Evolutionary conservation across 2,113 vertebrate species (phyloP).

Genomic region (Ptyas mucosa): DNA sequence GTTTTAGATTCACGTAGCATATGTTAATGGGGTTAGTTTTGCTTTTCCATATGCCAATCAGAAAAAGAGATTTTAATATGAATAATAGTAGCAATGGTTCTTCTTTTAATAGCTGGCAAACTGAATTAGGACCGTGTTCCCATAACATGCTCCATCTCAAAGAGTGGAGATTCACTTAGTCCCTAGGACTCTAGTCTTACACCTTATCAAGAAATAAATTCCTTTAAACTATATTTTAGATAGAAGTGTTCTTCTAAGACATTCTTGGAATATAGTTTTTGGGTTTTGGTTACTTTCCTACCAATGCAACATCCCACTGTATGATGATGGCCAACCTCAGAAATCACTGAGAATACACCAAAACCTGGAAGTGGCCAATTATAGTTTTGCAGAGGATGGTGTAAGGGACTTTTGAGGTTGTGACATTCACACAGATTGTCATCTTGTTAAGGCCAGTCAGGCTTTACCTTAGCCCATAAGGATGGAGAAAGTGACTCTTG

Average conservation of each 20-base stretch:
- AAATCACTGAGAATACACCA: background rate
- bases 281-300: background rate
- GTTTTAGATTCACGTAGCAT: conserved; percentile 9
- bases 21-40: background rate
- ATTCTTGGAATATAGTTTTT: background rate
- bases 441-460: background rate
- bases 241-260: background rate
- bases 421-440: background rate
- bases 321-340: background rate
- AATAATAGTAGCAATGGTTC: background rate
- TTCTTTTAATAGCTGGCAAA: background rate
- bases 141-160: background rate
- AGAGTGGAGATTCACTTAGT: background rate
- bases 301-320: background rate
- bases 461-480: background rate
- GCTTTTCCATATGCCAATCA: background rate
- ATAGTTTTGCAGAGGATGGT: background rate
- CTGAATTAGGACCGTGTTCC: background rate
- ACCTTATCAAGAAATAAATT: background rate
- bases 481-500: background rate
- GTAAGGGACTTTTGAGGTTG: background rate
- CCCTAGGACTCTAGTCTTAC: background rate
- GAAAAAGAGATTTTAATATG: background rate
- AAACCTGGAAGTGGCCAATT: background rate
- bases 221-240: background rate